Base-by-base conservation (phyloP, 2,888 invertebrate genomes). In the Toxonevra muliebris region DNA sequence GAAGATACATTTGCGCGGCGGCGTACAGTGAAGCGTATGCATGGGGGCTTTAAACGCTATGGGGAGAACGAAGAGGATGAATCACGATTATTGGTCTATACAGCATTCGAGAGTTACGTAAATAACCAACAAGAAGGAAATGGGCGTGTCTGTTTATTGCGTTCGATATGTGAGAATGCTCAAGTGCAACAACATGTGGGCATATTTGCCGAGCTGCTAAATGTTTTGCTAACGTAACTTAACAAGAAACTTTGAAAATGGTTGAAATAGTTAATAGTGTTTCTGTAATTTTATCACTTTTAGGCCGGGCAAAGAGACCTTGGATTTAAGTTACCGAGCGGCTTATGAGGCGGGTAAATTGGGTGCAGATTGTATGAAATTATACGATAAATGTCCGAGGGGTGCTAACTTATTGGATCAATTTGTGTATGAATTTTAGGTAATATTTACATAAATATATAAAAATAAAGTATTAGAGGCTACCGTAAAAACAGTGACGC, bases 351-450 rank as follows among this genome's bases (percentile, higher is more conserved):
- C 76, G 20, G 78, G 78, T 1, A 71, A 61, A 60, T 48, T 66
- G n/a, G 76, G 75, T 1, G 69, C 59, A 0, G 87, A 90, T 81
- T 92, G 92, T 76, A 79, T 86, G 5, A 85, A 85, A 42, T 82
- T 90, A 19, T 92, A 90, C 80, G 81, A 84, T 12, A 84, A 84
- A 1, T 92, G 92, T 76, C 88, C 88, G n/a, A n/a, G n/a, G n/a
- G n/a, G n/a, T n/a, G n/a, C n/a, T n/a, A n/a, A n/a, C n/a, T n/a
- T n/a, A n/a, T n/a, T n/a, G n/a, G n/a, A n/a, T n/a, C n/a, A n/a
- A n/a, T n/a, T n/a, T n/a, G n/a, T n/a, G n/a, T n/a, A n/a, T n/a
- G n/a, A n/a, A n/a, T n/a, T n/a, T n/a, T n/a, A n/a, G n/a, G n/a
- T n/a, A n/a, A n/a, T n/a, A n/a, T n/a, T n/a, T n/a, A n/a, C n/a